A percentile compares a stretch with the other conserved stretches of the same genome.
Evolutionary conservation across 2,888 invertebrate species (phyloP).

Genomic region (Gymnocheta viridis): DNA sequence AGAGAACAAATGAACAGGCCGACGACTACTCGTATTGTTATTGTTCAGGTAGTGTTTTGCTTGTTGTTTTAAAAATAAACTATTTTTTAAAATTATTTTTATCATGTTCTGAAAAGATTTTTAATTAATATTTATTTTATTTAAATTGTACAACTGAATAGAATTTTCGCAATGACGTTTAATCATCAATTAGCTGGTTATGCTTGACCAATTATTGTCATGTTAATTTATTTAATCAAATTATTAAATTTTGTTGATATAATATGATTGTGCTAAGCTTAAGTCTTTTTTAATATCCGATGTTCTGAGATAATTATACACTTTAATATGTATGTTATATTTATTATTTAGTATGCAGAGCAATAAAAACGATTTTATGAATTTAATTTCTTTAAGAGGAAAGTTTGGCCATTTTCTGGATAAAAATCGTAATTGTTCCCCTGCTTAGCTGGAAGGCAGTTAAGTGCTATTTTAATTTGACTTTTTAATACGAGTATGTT

Average conservation of each 20-base stretch:
- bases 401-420: too few species aligned
- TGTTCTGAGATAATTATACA: neutral
- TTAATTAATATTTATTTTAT: slow-evolving; percentile 3
- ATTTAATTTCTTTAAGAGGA: too few species aligned
- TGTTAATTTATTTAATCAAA: slow-evolving; percentile 59
- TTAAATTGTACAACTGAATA: slow-evolving; percentile 1
- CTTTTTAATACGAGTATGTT: too few species aligned
- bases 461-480: too few species aligned
- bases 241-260: slow-evolving; percentile 19
- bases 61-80: slow-evolving; percentile 17
- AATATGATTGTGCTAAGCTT: neutral
- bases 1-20: neutral
- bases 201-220: slow-evolving; percentile 59
- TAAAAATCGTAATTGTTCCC: too few species aligned
- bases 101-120: slow-evolving; percentile 7
- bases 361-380: neutral
- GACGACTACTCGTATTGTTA: slow-evolving; percentile 11
- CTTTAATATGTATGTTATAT: neutral
- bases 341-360: neutral
- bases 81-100: slow-evolving; percentile 16
- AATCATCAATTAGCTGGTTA: slow-evolving; percentile 60
- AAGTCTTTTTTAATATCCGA: neutral
- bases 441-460: too few species aligned
- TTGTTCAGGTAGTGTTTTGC: slow-evolving; percentile 24
- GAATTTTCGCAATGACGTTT: slow-evolving; percentile 46